Evolutionary conservation across 2,797 vertebrate species (phyloP), one percentile per base, ranked within the genome.

Genomic region (Sus cebifrons): DNA sequence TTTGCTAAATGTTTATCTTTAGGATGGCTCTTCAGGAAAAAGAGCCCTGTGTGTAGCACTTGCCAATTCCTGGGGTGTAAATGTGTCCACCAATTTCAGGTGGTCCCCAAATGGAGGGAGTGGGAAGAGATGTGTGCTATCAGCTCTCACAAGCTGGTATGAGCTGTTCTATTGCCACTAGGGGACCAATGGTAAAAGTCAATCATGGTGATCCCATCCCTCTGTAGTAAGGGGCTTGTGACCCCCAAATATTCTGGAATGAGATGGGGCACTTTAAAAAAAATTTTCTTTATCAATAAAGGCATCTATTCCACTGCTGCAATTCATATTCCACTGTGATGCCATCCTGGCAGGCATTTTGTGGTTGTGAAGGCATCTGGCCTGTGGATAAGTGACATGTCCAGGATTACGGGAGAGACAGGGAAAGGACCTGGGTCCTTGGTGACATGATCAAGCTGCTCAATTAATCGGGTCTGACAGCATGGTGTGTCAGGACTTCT

Each of bases 21-120:
- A 79, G 56, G 54, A 79, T 65, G 49, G 67, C 4, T 90, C 21
- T 89, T 90, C 21, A 79, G 54, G 25, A 88, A 65, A 87, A 58
- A 83, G 60, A 77, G 6, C 23, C 29, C 16, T 52, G 14, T 49
- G 8, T 40, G 6, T 60, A 89, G 25, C 11, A 25, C 36, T 73
- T 84, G 70, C 60, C 74, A 21, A 0, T 93, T 83, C 70, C 86
- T 92, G 15, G 75, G 78, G 44, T 70, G 0, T 88, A 89, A 96
- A 54, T 65, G 78, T 32, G 56, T 23, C 75, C 3, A 4, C 5
- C 3, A 0, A 3, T 29, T 49, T 29, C 52, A 70, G 2, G 79
- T 84, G 49, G 21, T 89, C 82, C 78, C 49, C 23, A 7, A 82
- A 52, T 29, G 87, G n/a, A 56, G 6, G 6, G 14, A 8, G 77